A percentile compares a stretch with the other conserved stretches of the same genome.
These are phyloP conservation scores for Lipophrys pholis DNA, from an alignment of 2,113 vertebrate species.

Conservation along the genomic window DNA sequence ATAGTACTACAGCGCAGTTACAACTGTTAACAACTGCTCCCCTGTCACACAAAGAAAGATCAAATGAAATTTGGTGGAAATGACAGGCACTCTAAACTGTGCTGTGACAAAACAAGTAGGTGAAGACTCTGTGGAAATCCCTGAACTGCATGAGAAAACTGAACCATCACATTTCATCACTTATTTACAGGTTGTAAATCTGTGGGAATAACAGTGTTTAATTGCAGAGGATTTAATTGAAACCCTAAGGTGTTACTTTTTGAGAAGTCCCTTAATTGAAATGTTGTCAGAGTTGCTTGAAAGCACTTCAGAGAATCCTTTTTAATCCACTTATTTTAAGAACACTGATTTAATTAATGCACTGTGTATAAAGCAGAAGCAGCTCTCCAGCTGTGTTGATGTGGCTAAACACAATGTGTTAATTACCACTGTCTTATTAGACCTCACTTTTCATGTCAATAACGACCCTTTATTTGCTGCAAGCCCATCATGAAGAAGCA, in stretches of 20 bases:
- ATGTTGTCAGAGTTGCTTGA: background rate
- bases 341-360: constrained; percentile 27
- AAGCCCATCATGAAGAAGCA: too few relatives aligned
- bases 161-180: constrained; percentile 18
- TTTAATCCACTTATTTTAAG: constrained; percentile 3
- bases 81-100: constrained; percentile 32
- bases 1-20: constrained; percentile 14
- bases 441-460: constrained; percentile 23
- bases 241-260: background rate
- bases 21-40: constrained; percentile 42
- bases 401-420: constrained; percentile 16
- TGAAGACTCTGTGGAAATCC: constrained; percentile 21
- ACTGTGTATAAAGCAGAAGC: constrained; percentile 8
- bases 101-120: constrained; percentile 26
- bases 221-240: constrained; percentile 4
- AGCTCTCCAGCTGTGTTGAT: constrained; percentile 33
- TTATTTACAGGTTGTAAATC: constrained; percentile 27
- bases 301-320: background rate
- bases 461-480: background rate
- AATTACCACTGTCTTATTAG: constrained; percentile 15
- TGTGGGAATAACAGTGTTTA: background rate
- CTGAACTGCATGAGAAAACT: constrained; percentile 19
- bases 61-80: constrained; percentile 30
- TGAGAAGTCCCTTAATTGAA: background rate
- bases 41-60: constrained; percentile 24